Conservation (phyloP, 2,888 invertebrate genomes). For the Crematogaster levior region DNA sequence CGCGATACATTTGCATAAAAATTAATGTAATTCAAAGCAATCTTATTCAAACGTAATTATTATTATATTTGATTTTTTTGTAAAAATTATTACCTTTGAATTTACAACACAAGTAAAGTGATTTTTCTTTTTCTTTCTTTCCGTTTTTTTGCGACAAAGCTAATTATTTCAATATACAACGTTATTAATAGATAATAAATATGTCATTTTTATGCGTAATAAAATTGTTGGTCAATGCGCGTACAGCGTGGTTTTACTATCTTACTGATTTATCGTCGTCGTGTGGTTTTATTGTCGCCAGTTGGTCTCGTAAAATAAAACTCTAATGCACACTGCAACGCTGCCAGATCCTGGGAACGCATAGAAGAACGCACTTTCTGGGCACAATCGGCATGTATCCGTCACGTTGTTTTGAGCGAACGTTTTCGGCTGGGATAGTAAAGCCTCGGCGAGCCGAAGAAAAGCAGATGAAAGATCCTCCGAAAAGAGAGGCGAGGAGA, state of each 20-base stretch:
- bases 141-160: not conserved
- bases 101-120: not conserved
- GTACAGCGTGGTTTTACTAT: not conserved
- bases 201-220: too few relatives aligned
- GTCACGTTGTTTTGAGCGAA: conserved; percentile 81
- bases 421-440: conserved; percentile 83
- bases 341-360: not conserved
- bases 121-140: not conserved
- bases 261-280: not conserved
- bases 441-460: conserved; percentile 67
- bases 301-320: conserved; percentile 37
- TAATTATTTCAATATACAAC: not conserved
- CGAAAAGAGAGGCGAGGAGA: conserved; percentile 66
- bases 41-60: not conserved
- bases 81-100: not conserved
- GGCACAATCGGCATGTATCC: conserved; percentile 25
- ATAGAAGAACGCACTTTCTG: conserved; percentile 7
- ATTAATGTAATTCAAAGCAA: not conserved
- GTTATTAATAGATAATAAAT: not conserved
- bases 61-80: not conserved
- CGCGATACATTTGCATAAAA: not conserved
- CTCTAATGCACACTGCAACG: not conserved
- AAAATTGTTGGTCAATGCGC: not conserved
- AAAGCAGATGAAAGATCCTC: conserved; percentile 81
- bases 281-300: conserved; percentile 10